Conservation (phyloP, 2,797 vertebrate genomes). For the Varecia variegata region DNA sequence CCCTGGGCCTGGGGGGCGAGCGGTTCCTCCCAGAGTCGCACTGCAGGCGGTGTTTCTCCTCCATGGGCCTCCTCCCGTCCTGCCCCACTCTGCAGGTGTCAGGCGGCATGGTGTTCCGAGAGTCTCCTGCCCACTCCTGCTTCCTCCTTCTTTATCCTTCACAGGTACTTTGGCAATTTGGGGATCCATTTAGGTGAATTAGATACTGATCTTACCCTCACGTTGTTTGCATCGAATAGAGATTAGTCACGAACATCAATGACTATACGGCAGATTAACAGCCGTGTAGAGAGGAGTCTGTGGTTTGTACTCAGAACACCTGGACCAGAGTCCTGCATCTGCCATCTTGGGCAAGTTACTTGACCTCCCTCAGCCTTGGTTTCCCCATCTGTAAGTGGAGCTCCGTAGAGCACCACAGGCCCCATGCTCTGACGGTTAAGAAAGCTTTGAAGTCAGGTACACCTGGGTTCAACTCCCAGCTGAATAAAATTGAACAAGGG, state of each 20-base stretch:
- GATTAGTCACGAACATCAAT: neutral
- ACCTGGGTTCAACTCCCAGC: neutral
- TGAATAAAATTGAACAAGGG: neutral
- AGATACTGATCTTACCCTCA: neutral
- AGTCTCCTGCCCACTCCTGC: neutral
- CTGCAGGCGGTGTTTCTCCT: neutral
- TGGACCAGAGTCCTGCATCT: neutral
- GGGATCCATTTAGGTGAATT: neutral
- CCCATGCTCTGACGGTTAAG: neutral
- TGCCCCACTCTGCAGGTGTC: neutral
- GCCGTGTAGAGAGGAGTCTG: neutral
- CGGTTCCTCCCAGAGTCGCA: neutral
- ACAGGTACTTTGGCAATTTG: neutral
- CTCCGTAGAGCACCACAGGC: neutral
- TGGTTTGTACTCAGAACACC: neutral
- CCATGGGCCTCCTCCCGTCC: fast-evolving
- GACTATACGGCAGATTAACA: neutral
- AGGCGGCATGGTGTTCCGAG: neutral
- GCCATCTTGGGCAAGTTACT: neutral
- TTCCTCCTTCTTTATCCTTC: neutral
- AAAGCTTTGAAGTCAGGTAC: neutral
- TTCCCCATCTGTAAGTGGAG: neutral
- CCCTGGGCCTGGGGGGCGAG: neutral
- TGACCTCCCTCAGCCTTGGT: neutral
- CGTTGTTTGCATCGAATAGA: fast-evolving